Conservation (phyloP, 1,140 invertebrate species). For the Pachypeltis micranthus region DNA sequence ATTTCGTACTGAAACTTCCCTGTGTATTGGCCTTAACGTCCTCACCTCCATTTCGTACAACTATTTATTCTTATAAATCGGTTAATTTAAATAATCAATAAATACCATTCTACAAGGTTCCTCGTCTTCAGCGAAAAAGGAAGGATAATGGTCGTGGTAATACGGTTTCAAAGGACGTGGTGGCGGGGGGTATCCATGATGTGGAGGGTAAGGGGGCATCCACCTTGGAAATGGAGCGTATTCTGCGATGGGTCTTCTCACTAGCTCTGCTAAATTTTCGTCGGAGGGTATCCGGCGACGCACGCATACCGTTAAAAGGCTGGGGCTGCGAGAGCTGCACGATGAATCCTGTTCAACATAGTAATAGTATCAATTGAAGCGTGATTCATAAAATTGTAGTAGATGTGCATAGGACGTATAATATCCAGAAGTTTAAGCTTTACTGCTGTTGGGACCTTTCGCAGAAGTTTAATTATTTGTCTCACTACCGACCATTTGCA, state of each 20-base stretch:
- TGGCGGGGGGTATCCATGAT: constrained; percentile 31
- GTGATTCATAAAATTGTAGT: no score
- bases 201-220: constrained; percentile 34
- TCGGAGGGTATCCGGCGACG: constrained; percentile 67
- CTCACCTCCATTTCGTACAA: no score
- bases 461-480: no score
- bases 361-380: no score
- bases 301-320: constrained; percentile 73
- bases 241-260: constrained; percentile 36
- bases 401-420: no score
- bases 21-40: no score
- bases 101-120: constrained; percentile 55
- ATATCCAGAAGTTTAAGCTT: no score
- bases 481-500: no score
- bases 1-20: no score
- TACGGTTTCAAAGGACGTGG: constrained; percentile 55
- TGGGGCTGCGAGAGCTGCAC: constrained; percentile 46
- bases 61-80: no score
- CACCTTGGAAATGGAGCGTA: constrained; percentile 60
- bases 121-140: constrained; percentile 63
- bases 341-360: constrained; percentile 33
- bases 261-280: constrained; percentile 61
- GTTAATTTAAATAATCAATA: no score
- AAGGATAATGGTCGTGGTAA: constrained; percentile 58
- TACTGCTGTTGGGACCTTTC: no score